A percentile compares a stretch with the other conserved stretches of the same genome.
These are phyloP conservation scores for Salmo trutta DNA, from an alignment of 2,797 vertebrate species.

Conservation along the genomic window DNA sequence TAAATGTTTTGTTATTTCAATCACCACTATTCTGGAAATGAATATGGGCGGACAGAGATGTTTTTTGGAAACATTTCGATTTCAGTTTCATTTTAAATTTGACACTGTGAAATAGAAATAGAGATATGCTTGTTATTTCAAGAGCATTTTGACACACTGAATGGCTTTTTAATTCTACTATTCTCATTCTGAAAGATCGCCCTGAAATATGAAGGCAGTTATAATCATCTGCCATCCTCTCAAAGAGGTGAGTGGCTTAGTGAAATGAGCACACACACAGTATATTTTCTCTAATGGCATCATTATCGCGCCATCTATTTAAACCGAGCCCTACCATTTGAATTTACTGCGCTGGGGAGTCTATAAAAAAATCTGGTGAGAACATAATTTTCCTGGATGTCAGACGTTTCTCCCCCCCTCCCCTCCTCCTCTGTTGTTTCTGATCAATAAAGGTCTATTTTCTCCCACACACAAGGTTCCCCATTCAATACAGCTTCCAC, in stretches of 20 bases:
- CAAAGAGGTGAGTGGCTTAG: slow-evolving; percentile 56
- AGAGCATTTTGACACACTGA: neutral
- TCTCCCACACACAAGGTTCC: slow-evolving; percentile 79
- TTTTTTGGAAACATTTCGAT: neutral
- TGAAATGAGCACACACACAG: slow-evolving; percentile 34
- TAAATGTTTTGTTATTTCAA: slow-evolving; percentile 50
- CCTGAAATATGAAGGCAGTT: slow-evolving; percentile 52
- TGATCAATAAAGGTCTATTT: slow-evolving; percentile 82
- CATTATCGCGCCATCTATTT: slow-evolving; percentile 54
- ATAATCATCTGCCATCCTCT: slow-evolving; percentile 46
- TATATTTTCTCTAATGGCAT: slow-evolving; percentile 46
- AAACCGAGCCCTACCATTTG: slow-evolving; percentile 34
- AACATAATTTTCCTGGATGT: slow-evolving; percentile 77
- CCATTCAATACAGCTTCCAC: slow-evolving; percentile 80
- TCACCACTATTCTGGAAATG: slow-evolving; percentile 15
- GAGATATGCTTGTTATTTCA: neutral
- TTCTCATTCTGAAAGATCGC: slow-evolving; percentile 34
- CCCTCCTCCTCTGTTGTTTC: slow-evolving; percentile 66
- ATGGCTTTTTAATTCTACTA: neutral
- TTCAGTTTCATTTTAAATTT: neutral
- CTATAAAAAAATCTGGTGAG: slow-evolving; percentile 69
- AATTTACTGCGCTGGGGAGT: slow-evolving; percentile 47
- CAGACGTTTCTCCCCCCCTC: slow-evolving; percentile 52
- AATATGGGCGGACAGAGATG: neutral
- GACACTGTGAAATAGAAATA: neutral